Evolutionary conservation across 2,888 invertebrate genomes (phyloP).

Genomic region (Alsophila aescularia): DNA sequence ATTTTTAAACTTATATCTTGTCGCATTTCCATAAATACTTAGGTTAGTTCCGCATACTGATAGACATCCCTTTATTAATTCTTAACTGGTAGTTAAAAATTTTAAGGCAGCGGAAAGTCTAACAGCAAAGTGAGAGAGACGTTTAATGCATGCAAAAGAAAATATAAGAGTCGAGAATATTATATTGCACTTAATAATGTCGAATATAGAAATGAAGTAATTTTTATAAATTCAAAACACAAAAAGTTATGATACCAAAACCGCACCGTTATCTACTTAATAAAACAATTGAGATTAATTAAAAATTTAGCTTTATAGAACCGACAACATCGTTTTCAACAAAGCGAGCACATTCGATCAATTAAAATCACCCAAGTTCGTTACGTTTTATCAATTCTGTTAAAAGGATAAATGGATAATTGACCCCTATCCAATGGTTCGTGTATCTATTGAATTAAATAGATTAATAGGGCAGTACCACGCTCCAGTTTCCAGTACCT

Average conservation of each 20-base stretch:
- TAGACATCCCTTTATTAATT: too few relatives aligned
- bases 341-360: conserved; percentile 70
- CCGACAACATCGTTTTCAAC: conserved; percentile 71
- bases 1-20: too few relatives aligned
- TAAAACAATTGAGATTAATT: conserved; percentile 43
- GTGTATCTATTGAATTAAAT: conserved; percentile 76
- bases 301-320: conserved; percentile 55
- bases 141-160: too few relatives aligned
- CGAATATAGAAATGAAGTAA: too few relatives aligned
- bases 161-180: too few relatives aligned
- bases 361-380: conserved; percentile 80
- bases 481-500: conserved; percentile 53
- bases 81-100: too few relatives aligned
- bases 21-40: too few relatives aligned
- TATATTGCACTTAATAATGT: too few relatives aligned
- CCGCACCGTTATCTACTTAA: conserved; percentile 41
- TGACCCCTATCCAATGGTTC: conserved; percentile 80
- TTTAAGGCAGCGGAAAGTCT: too few relatives aligned
- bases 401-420: conserved; percentile 85
- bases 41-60: too few relatives aligned
- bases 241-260: conserved; percentile 16
- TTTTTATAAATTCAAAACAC: too few relatives aligned
- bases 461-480: conserved; percentile 70
- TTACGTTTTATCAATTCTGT: conserved; percentile 83
- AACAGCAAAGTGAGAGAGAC: too few relatives aligned